Conservation (phyloP, 2,888 invertebrate genomes). For the Ryuthela nishihirai region DNA sequence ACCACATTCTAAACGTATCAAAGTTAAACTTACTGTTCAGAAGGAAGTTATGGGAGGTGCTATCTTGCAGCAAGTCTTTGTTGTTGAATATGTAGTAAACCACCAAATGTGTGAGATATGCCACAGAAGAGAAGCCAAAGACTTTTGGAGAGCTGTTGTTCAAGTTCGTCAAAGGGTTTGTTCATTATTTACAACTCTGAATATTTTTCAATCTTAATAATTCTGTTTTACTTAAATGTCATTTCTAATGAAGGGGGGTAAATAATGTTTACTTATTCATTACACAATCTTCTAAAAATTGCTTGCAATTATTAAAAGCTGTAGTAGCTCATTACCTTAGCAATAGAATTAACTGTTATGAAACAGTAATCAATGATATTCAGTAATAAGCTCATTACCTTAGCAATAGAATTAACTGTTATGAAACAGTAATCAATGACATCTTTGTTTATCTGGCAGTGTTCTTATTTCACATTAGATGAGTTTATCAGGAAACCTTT, state of each 20-base stretch:
- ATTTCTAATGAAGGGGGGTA: too few relatives aligned
- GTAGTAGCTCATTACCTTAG: neutral
- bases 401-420: neutral
- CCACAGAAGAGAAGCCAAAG: slow-evolving; percentile 93
- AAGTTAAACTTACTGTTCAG: slow-evolving; percentile 92
- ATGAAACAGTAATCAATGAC: too few relatives aligned
- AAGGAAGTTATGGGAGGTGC: slow-evolving; percentile 90
- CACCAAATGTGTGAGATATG: slow-evolving; percentile 98
- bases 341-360: neutral
- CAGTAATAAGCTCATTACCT: neutral
- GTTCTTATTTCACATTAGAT: too few relatives aligned
- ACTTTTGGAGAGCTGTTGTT: slow-evolving; percentile 88
- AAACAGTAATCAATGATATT: neutral
- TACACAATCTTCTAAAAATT: too few relatives aligned
- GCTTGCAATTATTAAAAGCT: too few relatives aligned
- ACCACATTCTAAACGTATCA: slow-evolving; percentile 95
- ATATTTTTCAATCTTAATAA: neutral
- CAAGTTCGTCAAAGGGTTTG: slow-evolving; percentile 56
- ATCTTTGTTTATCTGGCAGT: too few relatives aligned
- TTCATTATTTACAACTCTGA: too few relatives aligned
- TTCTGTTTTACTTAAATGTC: neutral
- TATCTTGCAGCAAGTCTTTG: slow-evolving; percentile 87
- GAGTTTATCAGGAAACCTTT: too few relatives aligned
- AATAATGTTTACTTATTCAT: too few relatives aligned
- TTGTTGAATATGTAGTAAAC: slow-evolving; percentile 86